These are phyloP conservation scores for Galerucella calmariensis DNA, from an alignment of 2,888 invertebrate genomes.

Conservation along the genomic window DNA sequence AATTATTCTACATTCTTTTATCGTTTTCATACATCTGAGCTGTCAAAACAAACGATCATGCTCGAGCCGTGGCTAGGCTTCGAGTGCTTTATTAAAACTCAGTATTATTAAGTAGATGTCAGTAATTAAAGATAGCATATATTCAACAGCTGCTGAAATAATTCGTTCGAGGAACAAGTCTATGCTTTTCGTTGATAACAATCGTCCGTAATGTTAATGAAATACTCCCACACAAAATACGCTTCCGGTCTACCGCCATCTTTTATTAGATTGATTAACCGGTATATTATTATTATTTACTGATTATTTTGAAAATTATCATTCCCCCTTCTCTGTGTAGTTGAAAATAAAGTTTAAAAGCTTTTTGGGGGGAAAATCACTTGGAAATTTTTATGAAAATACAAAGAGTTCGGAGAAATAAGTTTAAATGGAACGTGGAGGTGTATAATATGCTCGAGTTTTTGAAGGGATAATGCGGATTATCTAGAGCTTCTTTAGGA, in stretches of 20 bases:
- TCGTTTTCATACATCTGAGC: conserved; percentile 48
- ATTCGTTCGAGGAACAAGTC: conserved; percentile 61
- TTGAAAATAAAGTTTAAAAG: background rate
- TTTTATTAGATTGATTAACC: conserved; percentile 14
- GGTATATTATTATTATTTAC: conserved; percentile 1
- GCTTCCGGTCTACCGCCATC: conserved; percentile 58
- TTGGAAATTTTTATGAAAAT: conserved; percentile 36
- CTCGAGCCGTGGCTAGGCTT: conserved; percentile 41
- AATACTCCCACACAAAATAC: conserved; percentile 63
- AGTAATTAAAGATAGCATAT: conserved; percentile 60
- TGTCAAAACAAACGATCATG: conserved; percentile 61
- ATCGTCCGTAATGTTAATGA: conserved; percentile 61
- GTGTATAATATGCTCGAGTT: conserved; percentile 53
- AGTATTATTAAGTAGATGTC: conserved; percentile 61
- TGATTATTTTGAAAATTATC: background rate
- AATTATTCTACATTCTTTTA: conserved; percentile 39
- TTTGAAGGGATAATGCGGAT: conserved; percentile 59
- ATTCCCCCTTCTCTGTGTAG: background rate
- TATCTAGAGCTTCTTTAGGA: conserved; percentile 62
- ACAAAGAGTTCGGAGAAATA: conserved; percentile 38
- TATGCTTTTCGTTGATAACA: conserved; percentile 61
- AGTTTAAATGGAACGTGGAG: conserved; percentile 49
- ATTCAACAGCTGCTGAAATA: conserved; percentile 64
- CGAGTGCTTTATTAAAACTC: conserved; percentile 54
- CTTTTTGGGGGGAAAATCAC: conserved; percentile 22